Conservation (phyloP, 2,113 vertebrate genomes). For the Girardinichthys multiradiatus region DNA sequence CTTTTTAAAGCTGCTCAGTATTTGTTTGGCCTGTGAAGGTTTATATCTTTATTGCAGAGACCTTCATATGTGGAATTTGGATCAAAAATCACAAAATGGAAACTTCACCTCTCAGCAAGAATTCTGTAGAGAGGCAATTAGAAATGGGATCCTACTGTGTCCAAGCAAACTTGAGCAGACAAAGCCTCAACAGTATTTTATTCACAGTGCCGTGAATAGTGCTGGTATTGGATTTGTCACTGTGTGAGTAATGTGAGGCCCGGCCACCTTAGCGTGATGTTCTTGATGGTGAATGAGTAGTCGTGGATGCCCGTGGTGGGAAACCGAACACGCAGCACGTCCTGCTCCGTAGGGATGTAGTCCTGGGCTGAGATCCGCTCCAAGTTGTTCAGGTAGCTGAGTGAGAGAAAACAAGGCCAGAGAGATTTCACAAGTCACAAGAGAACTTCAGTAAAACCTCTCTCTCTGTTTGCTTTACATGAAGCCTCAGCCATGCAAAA, state of each 20-base stretch:
- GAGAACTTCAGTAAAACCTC: constrained; percentile 4
- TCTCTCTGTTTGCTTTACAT: constrained; percentile 23
- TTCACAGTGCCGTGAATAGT: constrained; percentile 36
- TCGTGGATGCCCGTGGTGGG: constrained; percentile 92
- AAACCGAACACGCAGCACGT: constrained; percentile 88
- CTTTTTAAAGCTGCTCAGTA: not conserved
- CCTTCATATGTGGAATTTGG: not conserved
- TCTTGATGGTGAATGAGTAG: constrained; percentile 87
- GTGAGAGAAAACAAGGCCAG: not conserved
- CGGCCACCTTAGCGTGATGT: constrained; percentile 85
- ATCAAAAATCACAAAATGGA: constrained; percentile 19
- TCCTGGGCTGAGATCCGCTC: constrained; percentile 81
- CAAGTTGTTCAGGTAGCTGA: constrained; percentile 86
- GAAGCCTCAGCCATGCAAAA: not conserved
- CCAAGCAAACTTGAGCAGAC: constrained; percentile 27
- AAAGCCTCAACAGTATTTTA: constrained; percentile 42
- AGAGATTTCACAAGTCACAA: not conserved
- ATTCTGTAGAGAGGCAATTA: constrained; percentile 16
- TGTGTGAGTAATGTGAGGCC: constrained; percentile 32
- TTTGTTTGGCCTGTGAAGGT: not conserved
- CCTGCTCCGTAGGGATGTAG: constrained; percentile 88
- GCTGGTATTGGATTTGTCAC: constrained; percentile 28
- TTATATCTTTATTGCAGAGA: not conserved
- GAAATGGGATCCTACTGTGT: constrained; percentile 39
- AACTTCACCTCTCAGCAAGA: constrained; percentile 21